phyloP scores from a whole-genome alignment of 2,113 vertebrate species.

The Ondatra zibethicus region DNA sequence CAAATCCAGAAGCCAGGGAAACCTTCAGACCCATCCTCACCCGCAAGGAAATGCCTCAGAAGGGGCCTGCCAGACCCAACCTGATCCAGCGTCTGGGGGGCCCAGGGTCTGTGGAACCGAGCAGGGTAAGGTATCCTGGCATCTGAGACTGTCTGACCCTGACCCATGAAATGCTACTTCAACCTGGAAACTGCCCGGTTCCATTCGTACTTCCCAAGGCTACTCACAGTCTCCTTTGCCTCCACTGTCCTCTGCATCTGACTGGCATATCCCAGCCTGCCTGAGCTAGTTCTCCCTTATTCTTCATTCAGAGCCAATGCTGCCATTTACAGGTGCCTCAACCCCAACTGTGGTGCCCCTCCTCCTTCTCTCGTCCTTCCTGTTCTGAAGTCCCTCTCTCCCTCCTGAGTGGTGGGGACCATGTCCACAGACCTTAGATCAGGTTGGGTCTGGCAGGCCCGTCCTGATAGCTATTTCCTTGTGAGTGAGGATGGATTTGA shows the following conservation, averaged over 20 bases:
- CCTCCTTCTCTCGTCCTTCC: not conserved
- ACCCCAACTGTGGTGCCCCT: not conserved
- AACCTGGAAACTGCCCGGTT: not conserved
- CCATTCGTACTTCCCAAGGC: not conserved
- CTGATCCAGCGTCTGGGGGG: not conserved
- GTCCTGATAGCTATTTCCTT: not conserved
- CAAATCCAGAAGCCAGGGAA: not conserved
- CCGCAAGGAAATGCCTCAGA: not conserved
- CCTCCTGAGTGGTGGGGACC: not conserved
- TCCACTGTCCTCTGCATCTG: not conserved
- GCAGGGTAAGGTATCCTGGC: not conserved
- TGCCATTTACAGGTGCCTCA: not conserved
- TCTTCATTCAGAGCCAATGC: not conserved
- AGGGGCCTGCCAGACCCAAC: not conserved
- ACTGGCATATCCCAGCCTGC: constrained; percentile 27
- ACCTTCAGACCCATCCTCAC: not conserved
- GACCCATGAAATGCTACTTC: constrained; percentile 19
- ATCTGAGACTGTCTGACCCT: not conserved
- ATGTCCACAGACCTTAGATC: not conserved
- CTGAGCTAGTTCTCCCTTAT: not conserved
- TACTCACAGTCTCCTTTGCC: not conserved
- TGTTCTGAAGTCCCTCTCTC: not conserved
- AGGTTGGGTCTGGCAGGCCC: not conserved
- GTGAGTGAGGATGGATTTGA: not conserved
- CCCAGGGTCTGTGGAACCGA: not conserved